Evolutionary conservation across 2,888 invertebrate genomes (phyloP).

Genomic region (Lasioglossum lativentre): DNA sequence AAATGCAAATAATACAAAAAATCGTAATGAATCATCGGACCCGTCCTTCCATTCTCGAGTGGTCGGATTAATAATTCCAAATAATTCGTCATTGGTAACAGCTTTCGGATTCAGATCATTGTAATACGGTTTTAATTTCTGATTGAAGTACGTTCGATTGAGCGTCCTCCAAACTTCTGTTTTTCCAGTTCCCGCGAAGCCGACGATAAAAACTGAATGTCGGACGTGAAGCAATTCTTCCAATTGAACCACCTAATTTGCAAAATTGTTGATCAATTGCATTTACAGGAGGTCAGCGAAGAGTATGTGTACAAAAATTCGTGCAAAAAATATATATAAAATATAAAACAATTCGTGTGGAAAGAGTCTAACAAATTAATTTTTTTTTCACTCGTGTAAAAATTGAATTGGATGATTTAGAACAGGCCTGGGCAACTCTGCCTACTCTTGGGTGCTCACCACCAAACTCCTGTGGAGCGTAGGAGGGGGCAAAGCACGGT

Average conservation of each 20-base stretch:
- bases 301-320: neutral
- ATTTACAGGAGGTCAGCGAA: too few species aligned
- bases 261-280: neutral
- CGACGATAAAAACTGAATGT: slow-evolving; percentile 96
- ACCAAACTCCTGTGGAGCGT: too few species aligned
- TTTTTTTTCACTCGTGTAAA: too few species aligned
- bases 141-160: slow-evolving; percentile 92
- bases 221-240: slow-evolving; percentile 97
- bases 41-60: slow-evolving; percentile 97
- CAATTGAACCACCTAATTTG: slow-evolving; percentile 92
- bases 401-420: too few species aligned
- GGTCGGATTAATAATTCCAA: slow-evolving; percentile 96
- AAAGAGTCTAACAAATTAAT: too few species aligned
- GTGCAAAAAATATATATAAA: too few species aligned
- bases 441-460: too few species aligned
- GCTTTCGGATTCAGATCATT: slow-evolving; percentile 98
- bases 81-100: slow-evolving; percentile 97
- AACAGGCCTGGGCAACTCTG: too few species aligned
- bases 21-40: slow-evolving; percentile 72
- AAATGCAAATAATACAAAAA: neutral
- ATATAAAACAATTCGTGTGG: too few species aligned
- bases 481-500: too few species aligned
- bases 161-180: slow-evolving; percentile 97
- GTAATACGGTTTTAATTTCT: slow-evolving; percentile 92
- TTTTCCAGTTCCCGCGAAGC: slow-evolving; percentile 96